Base-by-base conservation (phyloP, 1,140 invertebrate species). In the Drosophila bipectinata region DNA sequence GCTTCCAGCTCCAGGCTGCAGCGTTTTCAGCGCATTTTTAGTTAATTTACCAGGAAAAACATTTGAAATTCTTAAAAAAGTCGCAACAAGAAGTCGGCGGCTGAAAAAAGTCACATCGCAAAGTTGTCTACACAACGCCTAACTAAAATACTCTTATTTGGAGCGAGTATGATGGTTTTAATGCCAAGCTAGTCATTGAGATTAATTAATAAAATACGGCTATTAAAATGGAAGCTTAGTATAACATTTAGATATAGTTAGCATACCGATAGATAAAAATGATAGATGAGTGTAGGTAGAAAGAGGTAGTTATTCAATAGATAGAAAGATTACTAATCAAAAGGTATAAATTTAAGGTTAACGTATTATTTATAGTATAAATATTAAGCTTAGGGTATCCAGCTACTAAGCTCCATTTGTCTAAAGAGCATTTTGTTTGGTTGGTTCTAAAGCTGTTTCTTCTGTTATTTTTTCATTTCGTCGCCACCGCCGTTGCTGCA, bases 41-140 rank as follows among this genome's bases (percentile, higher is more conserved):
- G 89, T 91, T 89, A 91, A 91, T 91, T 91, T 91, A 89, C 89
- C 89, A 89, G 82, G 89, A 91, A 90, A 91, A 90, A 90, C 87
- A 90, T 87, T 87, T 87, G 83, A 87, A 87, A 87, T 87, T 87
- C 83, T 83, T 87, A 88, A 87, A 85, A 84, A 79, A 79, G 72
- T 83, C 47, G 79, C 83, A 72, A 76, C 78, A 68, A 85, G 77
- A 77, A 67, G 60, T 77, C 51, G 56, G 62, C 54, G 56, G 39
- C 51, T 45, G 56, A 39, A 79, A 79, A 83, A 87, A 83, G 81
- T 69, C 52, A 53, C 69, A 72, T 71, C 44, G 53, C 62, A 68
- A 52, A 28, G 59, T 44, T 57, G 51, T 56, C 51, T 58, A 47
- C 45, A 74, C 63, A 69, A 82, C 73, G 61, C 62, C 66, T 79